Evolutionary conservation across 2,797 vertebrate species (phyloP).

Genomic region (Presbytis comata): DNA sequence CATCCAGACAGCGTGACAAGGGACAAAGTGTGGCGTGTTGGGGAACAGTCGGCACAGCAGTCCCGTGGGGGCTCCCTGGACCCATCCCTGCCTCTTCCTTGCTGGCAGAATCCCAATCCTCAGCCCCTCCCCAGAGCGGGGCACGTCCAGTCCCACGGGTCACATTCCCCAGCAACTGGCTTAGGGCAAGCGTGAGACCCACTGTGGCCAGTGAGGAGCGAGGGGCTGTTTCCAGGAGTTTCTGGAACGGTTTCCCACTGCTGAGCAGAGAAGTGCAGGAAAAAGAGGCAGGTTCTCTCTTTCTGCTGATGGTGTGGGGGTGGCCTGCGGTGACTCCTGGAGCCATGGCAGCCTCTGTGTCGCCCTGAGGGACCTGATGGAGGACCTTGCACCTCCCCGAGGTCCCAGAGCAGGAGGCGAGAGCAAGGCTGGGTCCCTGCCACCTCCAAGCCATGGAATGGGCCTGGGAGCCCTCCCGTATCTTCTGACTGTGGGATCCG

Average conservation of each 20-base stretch:
- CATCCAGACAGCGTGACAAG: too few relatives aligned
- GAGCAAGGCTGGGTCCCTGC: background rate
- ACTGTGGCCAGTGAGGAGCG: background rate
- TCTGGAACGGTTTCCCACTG: background rate
- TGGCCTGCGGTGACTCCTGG: background rate
- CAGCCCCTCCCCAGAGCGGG: background rate
- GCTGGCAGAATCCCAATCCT: background rate
- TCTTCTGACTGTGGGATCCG: background rate
- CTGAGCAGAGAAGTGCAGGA: background rate
- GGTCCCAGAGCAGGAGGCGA: background rate
- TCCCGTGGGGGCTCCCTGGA: background rate
- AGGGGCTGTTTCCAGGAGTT: background rate
- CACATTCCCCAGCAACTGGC: background rate
- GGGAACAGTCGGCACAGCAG: background rate
- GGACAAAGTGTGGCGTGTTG: background rate
- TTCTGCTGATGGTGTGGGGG: too few relatives aligned
- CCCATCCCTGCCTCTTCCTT: background rate
- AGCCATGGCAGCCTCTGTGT: background rate
- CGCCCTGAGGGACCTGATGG: background rate
- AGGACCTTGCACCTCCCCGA: background rate
- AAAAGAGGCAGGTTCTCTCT: background rate
- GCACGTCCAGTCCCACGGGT: background rate
- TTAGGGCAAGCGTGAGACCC: background rate
- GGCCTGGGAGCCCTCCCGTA: background rate
- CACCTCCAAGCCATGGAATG: accelerated